These are phyloP conservation scores for Stenopsyche tienmushanensis DNA, from an alignment of 1,140 invertebrate genomes.

Conservation along the genomic window DNA sequence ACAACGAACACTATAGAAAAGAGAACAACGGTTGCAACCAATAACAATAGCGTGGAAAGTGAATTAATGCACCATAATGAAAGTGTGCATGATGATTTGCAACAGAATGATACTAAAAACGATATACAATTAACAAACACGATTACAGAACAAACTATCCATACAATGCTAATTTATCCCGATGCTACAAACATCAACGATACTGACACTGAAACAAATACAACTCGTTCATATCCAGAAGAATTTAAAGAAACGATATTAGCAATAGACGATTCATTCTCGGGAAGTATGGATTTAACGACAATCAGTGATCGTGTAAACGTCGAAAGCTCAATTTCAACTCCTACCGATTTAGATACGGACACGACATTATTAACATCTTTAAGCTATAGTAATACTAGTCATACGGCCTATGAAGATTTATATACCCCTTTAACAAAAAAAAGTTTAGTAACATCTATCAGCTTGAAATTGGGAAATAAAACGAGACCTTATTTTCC, in stretches of 20 bases:
- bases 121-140: not conserved
- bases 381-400: not conserved
- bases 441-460: constrained; percentile 48
- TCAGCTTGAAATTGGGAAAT: constrained; percentile 47
- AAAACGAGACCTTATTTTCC: constrained; percentile 34
- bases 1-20: not conserved
- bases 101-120: not conserved
- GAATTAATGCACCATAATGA: not conserved
- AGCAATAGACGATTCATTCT: not conserved
- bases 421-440: constrained; percentile 41
- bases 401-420: constrained; percentile 25
- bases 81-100: not conserved
- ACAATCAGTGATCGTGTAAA: not conserved
- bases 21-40: too few species aligned
- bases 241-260: constrained; percentile 6
- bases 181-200: not conserved
- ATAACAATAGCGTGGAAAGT: too few species aligned
- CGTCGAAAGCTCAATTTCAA: constrained; percentile 22
- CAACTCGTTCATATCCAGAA: not conserved
- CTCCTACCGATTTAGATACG: not conserved
- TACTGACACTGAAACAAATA: constrained; percentile 14
- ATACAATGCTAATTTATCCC: not conserved
- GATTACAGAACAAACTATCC: constrained; percentile 1
- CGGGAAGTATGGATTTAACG: not conserved
- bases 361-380: constrained; percentile 5